A percentile compares a stretch with the other conserved stretches of the same genome.
Evolutionary conservation across 2,113 vertebrate genomes (phyloP).

Genomic region (Malurus cyaneus): DNA sequence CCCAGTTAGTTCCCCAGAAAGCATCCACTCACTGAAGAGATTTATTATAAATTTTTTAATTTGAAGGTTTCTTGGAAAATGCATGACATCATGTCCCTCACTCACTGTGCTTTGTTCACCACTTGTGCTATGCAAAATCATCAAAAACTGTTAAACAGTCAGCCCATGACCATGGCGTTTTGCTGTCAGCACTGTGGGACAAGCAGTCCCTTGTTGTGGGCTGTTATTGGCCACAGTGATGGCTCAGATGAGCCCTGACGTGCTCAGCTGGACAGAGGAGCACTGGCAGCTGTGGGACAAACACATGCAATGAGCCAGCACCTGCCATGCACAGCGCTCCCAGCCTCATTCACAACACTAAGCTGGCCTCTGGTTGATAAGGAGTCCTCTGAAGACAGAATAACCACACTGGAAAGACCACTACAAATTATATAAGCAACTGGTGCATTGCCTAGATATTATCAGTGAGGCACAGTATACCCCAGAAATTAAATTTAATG

Average conservation of each 20-base stretch:
- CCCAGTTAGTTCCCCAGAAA: background rate
- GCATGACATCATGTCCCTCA: background rate
- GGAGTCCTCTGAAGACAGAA: background rate
- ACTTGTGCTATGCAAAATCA: background rate
- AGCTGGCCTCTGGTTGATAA: background rate
- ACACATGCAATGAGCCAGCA: slow-evolving; percentile 27
- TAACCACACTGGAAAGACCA: background rate
- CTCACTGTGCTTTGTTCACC: slow-evolving; percentile 41
- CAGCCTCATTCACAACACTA: background rate
- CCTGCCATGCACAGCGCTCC: background rate
- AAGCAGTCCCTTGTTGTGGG: slow-evolving; percentile 52
- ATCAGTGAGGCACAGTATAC: background rate
- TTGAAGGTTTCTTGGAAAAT: background rate
- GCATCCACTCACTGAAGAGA: background rate
- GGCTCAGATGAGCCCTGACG: slow-evolving; percentile 23
- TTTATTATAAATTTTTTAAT: background rate
- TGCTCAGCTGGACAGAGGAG: slow-evolving; percentile 40
- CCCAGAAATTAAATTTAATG: background rate
- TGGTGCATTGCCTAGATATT: background rate
- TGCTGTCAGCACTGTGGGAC: slow-evolving; percentile 1
- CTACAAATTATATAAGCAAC: background rate
- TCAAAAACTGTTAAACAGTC: background rate
- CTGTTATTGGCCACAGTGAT: background rate
- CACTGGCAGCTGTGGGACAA: slow-evolving; percentile 53
- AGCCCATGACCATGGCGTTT: background rate